These are phyloP conservation scores for Pagrus major DNA, from an alignment of 2,113 vertebrate species.

Conservation along the genomic window DNA sequence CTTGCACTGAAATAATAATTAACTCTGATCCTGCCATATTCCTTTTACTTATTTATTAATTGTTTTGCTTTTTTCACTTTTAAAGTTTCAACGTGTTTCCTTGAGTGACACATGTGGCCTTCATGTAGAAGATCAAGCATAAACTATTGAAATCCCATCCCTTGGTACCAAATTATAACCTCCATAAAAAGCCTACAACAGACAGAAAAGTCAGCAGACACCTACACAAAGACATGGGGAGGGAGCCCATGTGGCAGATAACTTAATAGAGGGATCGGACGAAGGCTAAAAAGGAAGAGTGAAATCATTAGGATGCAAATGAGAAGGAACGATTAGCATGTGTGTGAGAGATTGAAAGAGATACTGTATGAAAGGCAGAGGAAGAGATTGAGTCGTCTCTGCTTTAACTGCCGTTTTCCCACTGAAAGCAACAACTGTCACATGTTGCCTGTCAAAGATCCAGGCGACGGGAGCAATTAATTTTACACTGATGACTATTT, in stretches of 20 bases:
- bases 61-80: neutral
- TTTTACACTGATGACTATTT: slow-evolving; percentile 71
- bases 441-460: slow-evolving; percentile 69
- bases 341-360: slow-evolving; percentile 79
- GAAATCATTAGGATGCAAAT: slow-evolving; percentile 93
- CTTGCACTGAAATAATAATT: slow-evolving; percentile 14
- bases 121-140: slow-evolving; percentile 30
- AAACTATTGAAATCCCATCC: slow-evolving; percentile 37
- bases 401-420: slow-evolving; percentile 55
- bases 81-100: neutral
- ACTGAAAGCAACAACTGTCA: slow-evolving; percentile 69
- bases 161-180: slow-evolving; percentile 51
- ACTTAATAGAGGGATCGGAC: slow-evolving; percentile 75
- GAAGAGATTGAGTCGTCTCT: slow-evolving; percentile 66
- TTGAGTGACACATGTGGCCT: neutral
- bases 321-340: slow-evolving; percentile 87
- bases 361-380: slow-evolving; percentile 75
- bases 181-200: slow-evolving; percentile 23
- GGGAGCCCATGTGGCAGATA: slow-evolving; percentile 53
- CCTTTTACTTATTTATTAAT: neutral
- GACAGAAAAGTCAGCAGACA: slow-evolving; percentile 56
- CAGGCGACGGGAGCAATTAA: slow-evolving; percentile 67
- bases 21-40: neutral
- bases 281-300: slow-evolving; percentile 71
- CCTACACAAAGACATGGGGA: slow-evolving; percentile 66